Evolutionary conservation across 2,797 vertebrate species (phyloP).

Genomic region (Sylvia borin): DNA sequence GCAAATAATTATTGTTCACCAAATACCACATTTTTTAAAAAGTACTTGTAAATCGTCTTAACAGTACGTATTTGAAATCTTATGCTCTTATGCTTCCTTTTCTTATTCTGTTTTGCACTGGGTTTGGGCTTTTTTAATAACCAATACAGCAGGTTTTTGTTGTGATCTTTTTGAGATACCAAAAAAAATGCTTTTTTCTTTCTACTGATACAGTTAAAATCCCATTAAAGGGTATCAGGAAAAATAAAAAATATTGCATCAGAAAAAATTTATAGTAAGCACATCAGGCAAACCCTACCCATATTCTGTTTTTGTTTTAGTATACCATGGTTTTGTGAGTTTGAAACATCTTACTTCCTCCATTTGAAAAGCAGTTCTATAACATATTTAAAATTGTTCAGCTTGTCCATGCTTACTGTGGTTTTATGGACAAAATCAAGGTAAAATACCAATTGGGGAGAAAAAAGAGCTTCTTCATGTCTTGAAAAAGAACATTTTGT

Average conservation of each 20-base stretch:
- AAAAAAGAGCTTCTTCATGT: background rate
- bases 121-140: background rate
- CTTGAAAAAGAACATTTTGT: conserved; percentile 1
- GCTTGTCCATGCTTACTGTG: background rate
- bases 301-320: background rate
- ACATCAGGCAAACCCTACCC: background rate
- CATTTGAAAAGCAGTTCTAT: background rate
- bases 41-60: background rate
- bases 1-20: background rate
- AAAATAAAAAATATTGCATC: background rate
- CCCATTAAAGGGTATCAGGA: background rate
- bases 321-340: background rate
- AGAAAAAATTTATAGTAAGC: background rate
- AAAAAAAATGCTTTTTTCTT: background rate
- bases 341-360: background rate
- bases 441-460: background rate
- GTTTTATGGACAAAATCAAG: background rate
- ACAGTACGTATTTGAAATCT: background rate
- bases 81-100: background rate
- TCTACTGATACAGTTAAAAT: background rate
- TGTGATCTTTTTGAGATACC: background rate
- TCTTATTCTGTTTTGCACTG: background rate
- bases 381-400: background rate
- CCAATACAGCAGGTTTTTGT: background rate
- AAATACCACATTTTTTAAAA: background rate